A percentile compares a stretch with the other conserved stretches of the same genome.
phyloP scores from a whole-genome alignment of 1,140 invertebrate species.

The Colletes gigas region DNA sequence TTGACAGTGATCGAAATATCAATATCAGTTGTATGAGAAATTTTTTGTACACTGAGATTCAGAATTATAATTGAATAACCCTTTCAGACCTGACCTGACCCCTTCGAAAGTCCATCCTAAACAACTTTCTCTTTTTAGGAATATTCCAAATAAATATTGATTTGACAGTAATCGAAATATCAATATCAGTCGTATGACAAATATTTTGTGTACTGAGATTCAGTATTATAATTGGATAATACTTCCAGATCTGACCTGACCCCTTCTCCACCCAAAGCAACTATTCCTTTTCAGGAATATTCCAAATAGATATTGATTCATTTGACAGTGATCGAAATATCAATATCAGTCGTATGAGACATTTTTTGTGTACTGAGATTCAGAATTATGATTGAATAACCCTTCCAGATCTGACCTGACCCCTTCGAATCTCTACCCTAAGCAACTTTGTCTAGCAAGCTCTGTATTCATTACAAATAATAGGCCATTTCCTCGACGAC shows the following conservation, averaged over 20 bases:
- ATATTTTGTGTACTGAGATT: too few species aligned
- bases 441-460: constrained; percentile 44
- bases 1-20: too few species aligned
- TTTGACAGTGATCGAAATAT: too few species aligned
- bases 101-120: too few species aligned
- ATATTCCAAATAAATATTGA: too few species aligned
- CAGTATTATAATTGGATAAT: constrained; percentile 15
- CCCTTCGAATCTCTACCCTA: constrained; percentile 28
- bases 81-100: neutral
- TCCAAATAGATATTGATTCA: too few species aligned
- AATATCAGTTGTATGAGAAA: too few species aligned
- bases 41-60: neutral
- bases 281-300: neutral
- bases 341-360: too few species aligned
- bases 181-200: too few species aligned
- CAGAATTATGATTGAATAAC: constrained; percentile 19
- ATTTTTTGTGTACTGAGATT: too few species aligned
- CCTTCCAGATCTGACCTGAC: constrained; percentile 25
- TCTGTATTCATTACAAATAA: constrained; percentile 62
- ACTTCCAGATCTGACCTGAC: constrained; percentile 27
- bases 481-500: constrained; percentile 58
- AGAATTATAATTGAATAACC: constrained; percentile 4
- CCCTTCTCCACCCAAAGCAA: neutral
- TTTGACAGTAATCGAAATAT: too few species aligned
- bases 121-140: too few species aligned